phyloP scores from a whole-genome alignment of 1,140 invertebrate genomes.

The Halyomorpha halys region DNA sequence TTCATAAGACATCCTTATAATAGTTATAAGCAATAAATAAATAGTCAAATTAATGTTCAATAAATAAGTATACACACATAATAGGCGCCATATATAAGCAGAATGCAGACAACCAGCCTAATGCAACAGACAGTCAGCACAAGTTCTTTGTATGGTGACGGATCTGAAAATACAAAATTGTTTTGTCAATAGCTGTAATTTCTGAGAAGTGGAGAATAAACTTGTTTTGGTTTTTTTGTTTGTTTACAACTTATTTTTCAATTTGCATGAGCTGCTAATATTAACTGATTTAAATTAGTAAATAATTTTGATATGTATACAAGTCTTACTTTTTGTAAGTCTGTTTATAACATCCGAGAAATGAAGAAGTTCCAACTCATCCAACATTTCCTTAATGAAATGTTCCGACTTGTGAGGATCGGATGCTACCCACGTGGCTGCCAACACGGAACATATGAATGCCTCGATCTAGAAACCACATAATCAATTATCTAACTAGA shows the following conservation, averaged over 20 bases:
- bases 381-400: not conserved
- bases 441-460: not conserved
- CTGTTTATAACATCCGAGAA: not conserved
- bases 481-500: too few relatives aligned
- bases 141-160: not conserved
- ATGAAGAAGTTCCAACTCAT: not conserved
- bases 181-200: too few relatives aligned
- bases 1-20: too few relatives aligned
- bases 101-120: not conserved
- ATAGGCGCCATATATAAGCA: not conserved
- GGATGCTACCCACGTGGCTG: not conserved
- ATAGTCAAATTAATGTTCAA: too few relatives aligned
- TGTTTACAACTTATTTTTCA: too few relatives aligned
- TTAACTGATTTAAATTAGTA: too few relatives aligned
- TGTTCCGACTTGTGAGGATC: not conserved
- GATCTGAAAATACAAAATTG: not conserved
- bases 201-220: too few relatives aligned
- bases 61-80: not conserved
- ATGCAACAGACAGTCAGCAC: not conserved
- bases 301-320: not conserved
- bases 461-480: too few relatives aligned
- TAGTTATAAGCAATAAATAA: too few relatives aligned
- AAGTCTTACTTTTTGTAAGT: not conserved
- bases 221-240: too few relatives aligned
- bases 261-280: too few relatives aligned